These are phyloP conservation scores for Alectoris magna DNA, from an alignment of 2,797 vertebrate genomes.

Conservation along the genomic window DNA sequence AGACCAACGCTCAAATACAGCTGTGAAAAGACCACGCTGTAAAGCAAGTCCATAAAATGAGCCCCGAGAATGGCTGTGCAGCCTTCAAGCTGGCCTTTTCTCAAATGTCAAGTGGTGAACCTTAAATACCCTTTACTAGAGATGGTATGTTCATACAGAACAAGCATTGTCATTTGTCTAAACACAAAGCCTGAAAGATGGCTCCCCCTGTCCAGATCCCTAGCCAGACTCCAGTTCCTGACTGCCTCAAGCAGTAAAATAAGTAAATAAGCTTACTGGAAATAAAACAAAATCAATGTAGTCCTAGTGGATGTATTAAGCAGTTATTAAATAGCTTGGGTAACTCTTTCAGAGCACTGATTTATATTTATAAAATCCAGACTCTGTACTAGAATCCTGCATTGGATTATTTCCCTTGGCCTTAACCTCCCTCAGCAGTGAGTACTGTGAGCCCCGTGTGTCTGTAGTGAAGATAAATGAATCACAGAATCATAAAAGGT, in stretches of 20 bases:
- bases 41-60: background rate
- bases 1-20: background rate
- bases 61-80: background rate
- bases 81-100: background rate
- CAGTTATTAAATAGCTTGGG: background rate
- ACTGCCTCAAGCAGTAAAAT: background rate
- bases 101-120: background rate
- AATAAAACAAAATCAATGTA: background rate
- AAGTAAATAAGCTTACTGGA: background rate
- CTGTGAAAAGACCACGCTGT: background rate
- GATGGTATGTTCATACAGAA: background rate
- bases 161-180: background rate
- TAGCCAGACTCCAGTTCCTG: background rate
- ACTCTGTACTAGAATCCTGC: background rate
- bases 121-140: background rate
- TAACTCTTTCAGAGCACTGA: background rate
- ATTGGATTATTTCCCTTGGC: background rate
- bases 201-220: background rate
- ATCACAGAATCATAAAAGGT: no score
- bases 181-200: background rate
- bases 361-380: slow-evolving; percentile 20
- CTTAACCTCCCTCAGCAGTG: background rate
- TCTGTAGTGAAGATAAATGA: background rate
- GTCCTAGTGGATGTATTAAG: background rate
- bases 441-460: background rate